Base-by-base conservation (phyloP, 2,797 vertebrate genomes). In the Cossypha heuglini region DNA sequence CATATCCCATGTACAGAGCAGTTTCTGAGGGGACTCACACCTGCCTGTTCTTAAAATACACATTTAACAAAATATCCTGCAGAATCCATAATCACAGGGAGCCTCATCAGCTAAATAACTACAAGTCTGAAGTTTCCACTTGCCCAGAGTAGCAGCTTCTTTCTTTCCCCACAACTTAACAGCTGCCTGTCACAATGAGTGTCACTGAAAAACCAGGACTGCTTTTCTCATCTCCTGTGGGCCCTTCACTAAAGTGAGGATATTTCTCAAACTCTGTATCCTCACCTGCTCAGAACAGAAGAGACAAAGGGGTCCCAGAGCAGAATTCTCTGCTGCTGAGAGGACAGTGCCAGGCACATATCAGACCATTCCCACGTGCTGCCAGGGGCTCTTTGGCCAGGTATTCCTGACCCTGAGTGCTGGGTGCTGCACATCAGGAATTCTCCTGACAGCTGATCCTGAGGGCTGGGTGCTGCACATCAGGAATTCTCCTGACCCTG, bases 301-400 rank as follows among this genome's bases (percentile, higher is more conserved):
- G 25, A 68, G 25, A 28, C 13, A 33, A 38, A 43, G 17, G 13
- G 6, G 2, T 38, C 58, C 52, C 57, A 49, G 62, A 45, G 54
- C 46, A 37, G 31, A 15, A 13, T 3, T 35, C 42, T 51, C 52
- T 79, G 19, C 31, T 33, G 69, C 15, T 31, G 12, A 3, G 46
- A 31, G 40, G 45, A 1, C 37, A 18, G 19, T 6, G 25, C 5
- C 29, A 45, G 63, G 11, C 29, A 11, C 45, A 25, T 0, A 1
- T 1, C 59, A 19, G 6, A 42, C 11, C 17, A 3, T 6, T 13
- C 35, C 19, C 31, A 18, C 1, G 0, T 1, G 11, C 43, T 37
- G 31, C 62, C 49, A 16, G 0, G 6, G 6, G 5, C 20, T 64
- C 43, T 12, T 5, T 29, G 22, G n/a, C 11, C 40, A 18, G 48